phyloP scores from a whole-genome alignment of 2,113 vertebrate species.

The Rhynchomys soricoides region DNA sequence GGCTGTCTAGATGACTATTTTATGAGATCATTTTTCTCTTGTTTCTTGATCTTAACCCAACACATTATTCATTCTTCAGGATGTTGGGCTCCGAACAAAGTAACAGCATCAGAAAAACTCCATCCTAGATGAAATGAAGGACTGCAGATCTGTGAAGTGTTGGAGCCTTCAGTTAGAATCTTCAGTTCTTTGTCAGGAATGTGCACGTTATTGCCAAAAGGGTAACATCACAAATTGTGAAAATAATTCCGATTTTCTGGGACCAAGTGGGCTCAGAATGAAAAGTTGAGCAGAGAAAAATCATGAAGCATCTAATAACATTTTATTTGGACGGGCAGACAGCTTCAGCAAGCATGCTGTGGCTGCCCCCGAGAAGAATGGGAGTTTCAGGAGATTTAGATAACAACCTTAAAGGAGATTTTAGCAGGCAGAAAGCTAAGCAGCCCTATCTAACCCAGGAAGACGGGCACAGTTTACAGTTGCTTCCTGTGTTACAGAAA shows the following conservation, averaged over 20 bases:
- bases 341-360: neutral
- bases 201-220: conserved; percentile 1
- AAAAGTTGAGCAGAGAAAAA: conserved; percentile 5
- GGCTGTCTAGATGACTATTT: neutral
- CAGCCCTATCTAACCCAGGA: conserved; percentile 10
- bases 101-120: conserved; percentile 30
- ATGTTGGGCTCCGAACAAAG: neutral
- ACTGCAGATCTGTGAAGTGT: conserved; percentile 5
- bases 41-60: conserved; percentile 52
- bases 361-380: neutral
- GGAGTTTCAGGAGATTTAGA: conserved; percentile 11
- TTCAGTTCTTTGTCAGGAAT: conserved; percentile 29
- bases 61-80: conserved; percentile 40
- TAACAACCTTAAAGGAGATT: conserved; percentile 39
- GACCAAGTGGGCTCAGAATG: conserved; percentile 19
- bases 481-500: conserved; percentile 10
- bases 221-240: conserved; percentile 42
- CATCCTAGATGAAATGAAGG: conserved; percentile 25
- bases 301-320: conserved; percentile 33
- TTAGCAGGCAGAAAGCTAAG: neutral
- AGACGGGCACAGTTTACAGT: conserved; percentile 24
- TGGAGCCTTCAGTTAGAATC: conserved; percentile 1
- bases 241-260: conserved; percentile 43
- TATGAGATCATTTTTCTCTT: conserved; percentile 46
- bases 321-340: conserved; percentile 52